Evolutionary conservation across 2,888 invertebrate species (phyloP).

Genomic region (Incurvaria masculella): DNA sequence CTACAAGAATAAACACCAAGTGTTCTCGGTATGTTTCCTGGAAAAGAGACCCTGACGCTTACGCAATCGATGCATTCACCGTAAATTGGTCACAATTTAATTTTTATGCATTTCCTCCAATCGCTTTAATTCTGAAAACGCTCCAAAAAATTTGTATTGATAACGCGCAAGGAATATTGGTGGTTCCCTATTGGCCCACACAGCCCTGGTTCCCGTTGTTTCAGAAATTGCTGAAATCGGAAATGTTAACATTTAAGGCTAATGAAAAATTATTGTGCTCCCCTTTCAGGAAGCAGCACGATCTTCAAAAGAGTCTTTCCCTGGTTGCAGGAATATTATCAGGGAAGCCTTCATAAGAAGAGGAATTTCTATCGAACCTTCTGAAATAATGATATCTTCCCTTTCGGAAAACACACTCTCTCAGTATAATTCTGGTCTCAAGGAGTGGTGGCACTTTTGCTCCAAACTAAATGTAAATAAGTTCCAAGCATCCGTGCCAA

Average conservation of each 20-base stretch:
- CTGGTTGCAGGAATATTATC: slow-evolving; percentile 15
- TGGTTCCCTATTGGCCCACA: slow-evolving; percentile 2
- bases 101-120: slow-evolving; percentile 8
- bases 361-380: slow-evolving; percentile 1
- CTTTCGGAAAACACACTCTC: slow-evolving; percentile 9
- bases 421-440: slow-evolving; percentile 12
- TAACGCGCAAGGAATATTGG: not conserved
- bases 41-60: not conserved
- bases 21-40: slow-evolving; percentile 4
- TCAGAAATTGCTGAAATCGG: not conserved
- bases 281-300: slow-evolving; percentile 1
- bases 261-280: not conserved
- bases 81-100: not conserved
- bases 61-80: slow-evolving; percentile 2
- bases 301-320: slow-evolving; percentile 10
- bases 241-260: slow-evolving; percentile 1
- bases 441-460: slow-evolving; percentile 10
- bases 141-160: slow-evolving; percentile 2
- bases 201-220: slow-evolving; percentile 5
- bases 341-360: slow-evolving; percentile 5
- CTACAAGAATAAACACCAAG: slow-evolving; percentile 1
- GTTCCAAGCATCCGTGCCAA: not conserved
- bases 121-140: slow-evolving; percentile 1
- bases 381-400: slow-evolving; percentile 9
- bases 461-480: not conserved